Evolutionary conservation across 2,888 invertebrate species (phyloP).

Genomic region (Leptinotarsa tumamoca): DNA sequence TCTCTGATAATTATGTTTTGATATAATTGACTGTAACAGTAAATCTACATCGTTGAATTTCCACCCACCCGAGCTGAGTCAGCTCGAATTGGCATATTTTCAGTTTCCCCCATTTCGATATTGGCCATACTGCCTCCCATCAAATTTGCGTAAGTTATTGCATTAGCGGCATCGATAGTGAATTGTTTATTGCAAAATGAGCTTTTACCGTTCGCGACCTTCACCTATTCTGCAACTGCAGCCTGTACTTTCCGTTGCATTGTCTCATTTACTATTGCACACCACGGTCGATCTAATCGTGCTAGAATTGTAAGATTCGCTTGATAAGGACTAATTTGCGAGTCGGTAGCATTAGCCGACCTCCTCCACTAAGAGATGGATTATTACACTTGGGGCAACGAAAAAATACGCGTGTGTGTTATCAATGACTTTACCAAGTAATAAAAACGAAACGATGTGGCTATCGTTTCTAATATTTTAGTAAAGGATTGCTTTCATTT

Average conservation of each 20-base stretch:
- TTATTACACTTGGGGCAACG: background rate
- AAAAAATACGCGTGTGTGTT: no score
- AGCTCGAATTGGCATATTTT: background rate
- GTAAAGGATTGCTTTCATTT: no score
- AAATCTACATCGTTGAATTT: no score
- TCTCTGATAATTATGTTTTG: no score
- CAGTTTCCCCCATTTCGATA: background rate
- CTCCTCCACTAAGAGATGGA: conserved; percentile 21
- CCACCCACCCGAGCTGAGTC: background rate
- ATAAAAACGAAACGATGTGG: no score
- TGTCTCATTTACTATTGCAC: conserved; percentile 30
- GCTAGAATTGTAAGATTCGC: conserved; percentile 27
- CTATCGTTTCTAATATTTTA: no score
- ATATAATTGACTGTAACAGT: no score
- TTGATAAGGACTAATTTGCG: conserved; percentile 28
- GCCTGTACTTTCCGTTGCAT: conserved; percentile 41
- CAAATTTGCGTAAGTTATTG: conserved; percentile 17
- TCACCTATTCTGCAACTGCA: conserved; percentile 43
- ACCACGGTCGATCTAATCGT: conserved; percentile 23
- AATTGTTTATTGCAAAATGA: conserved; percentile 23
- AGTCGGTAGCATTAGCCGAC: conserved; percentile 24
- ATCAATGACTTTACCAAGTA: no score
- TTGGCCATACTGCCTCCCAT: conserved; percentile 1
- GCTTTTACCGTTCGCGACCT: conserved; percentile 43
- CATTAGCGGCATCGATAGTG: conserved; percentile 18